Evolutionary conservation across 2,113 vertebrate species (phyloP), one percentile per base, ranked within the genome.

Genomic region (Xiphophorus maculatus): DNA sequence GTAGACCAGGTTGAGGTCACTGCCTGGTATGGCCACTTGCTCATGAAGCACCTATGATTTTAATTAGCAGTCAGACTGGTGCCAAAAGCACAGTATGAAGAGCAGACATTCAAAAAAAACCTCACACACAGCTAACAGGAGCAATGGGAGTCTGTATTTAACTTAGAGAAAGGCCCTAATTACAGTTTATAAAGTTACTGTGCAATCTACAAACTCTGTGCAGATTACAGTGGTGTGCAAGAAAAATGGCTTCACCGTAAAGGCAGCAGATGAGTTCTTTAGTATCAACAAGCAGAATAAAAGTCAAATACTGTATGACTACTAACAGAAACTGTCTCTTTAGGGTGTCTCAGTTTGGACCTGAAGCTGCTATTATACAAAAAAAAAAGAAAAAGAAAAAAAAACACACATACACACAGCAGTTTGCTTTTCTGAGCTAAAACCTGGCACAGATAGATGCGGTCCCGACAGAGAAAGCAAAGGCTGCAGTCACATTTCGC

Each of bases 21-120:
- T 98, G 77, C 98, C 98, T 4, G 97, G 97, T 86, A 99, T 97
- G 77, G 96, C 93, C 0, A 97, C 97, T 93, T 99, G 97, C 91
- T 99, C 98, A 7, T 99, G 97, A 82, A 99, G 97, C 1, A 99
- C 97, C 92, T 93, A 66, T 1, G 72, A 76, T 73, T 83, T 86
- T 81, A 88, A 90, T 89, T 90, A 87, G 80, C 77, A 88, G 85
- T 87, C 88, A 88, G 84, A 73, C 32, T 19, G 54, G 61, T 82
- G 89, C 74, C 81, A 89, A 61, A 70, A 42, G 5, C 80, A 70
- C 84, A 76, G 81, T 37, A 80, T 70, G 77, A 32, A 60, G 79
- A 42, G 14, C 10, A 0, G 61, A 82, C 51, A 42, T 64, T 54
- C 77, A 71, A 58, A 68, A 54, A 66, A 54, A 37, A 37, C 10